Evolutionary conservation across 2,113 vertebrate species (phyloP).

Genomic region (Tyto alba): DNA sequence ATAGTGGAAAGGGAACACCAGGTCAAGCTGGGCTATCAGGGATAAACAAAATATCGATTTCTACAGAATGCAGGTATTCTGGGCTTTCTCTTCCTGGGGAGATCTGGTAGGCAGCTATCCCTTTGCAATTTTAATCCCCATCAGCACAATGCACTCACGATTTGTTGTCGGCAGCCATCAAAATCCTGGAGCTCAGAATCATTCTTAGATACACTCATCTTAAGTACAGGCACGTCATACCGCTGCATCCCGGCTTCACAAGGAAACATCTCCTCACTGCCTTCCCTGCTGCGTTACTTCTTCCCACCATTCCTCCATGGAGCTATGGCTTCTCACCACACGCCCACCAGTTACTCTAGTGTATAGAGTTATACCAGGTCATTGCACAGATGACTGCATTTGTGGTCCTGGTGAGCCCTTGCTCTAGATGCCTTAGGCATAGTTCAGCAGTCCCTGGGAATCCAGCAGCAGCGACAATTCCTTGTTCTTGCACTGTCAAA

Average conservation of each 20-base stretch:
- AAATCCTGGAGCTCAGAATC: background rate
- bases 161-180: background rate
- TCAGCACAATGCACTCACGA: fast-evolving
- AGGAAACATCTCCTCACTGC: fast-evolving
- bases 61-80: background rate
- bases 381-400: background rate
- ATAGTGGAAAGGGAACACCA: background rate
- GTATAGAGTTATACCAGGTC: too few relatives aligned
- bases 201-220: background rate
- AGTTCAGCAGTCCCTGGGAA: background rate
- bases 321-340: background rate
- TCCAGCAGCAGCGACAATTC: background rate
- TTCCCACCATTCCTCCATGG: fast-evolving
- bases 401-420: background rate
- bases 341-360: too few relatives aligned
- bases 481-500: background rate
- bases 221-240: fast-evolving
- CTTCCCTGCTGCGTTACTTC: background rate
- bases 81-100: background rate
- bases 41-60: background rate
- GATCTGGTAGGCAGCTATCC: background rate
- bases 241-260: background rate
- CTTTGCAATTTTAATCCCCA: background rate
- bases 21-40: background rate
- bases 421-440: background rate